phyloP scores from a whole-genome alignment of 2,113 vertebrate genomes.

The Tonatia bakeri region DNA sequence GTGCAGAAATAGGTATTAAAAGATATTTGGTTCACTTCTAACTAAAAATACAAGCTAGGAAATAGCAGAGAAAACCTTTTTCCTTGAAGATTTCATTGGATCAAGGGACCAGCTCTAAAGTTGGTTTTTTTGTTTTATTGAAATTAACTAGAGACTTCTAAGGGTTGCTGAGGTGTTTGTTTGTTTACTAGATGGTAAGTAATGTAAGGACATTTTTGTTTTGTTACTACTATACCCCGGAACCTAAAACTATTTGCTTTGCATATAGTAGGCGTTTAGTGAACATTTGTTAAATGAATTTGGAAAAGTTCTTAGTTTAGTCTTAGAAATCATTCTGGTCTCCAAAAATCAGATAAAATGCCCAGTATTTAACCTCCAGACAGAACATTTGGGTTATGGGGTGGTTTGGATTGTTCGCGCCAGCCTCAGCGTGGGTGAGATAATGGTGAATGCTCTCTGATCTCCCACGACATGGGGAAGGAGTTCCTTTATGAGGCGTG shows the following conservation, averaged over 20 bases:
- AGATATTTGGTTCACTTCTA: neutral
- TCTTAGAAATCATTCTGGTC: neutral
- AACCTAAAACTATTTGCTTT: neutral
- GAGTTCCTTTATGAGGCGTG: neutral
- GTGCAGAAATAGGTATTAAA: neutral
- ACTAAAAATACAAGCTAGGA: neutral
- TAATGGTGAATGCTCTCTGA: neutral
- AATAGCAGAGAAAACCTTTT: neutral
- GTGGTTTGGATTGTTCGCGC: neutral
- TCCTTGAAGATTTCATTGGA: neutral
- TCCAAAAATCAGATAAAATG: neutral
- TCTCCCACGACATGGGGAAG: neutral
- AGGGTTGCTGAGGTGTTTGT: neutral
- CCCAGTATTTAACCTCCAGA: neutral
- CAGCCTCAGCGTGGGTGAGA: neutral
- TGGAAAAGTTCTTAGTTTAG: neutral
- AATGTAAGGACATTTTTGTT: neutral
- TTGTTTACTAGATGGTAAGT: neutral
- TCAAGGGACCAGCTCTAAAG: neutral
- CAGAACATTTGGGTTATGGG: neutral
- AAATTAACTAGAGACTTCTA: neutral
- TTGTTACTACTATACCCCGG: neutral
- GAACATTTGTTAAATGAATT: neutral
- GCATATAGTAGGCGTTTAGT: neutral
- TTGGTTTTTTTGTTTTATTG: neutral